Base-by-base conservation (phyloP, 30 jellyfish, hydroid and myxozoan species). In the Calvadosia cruxmelitensis region DNA sequence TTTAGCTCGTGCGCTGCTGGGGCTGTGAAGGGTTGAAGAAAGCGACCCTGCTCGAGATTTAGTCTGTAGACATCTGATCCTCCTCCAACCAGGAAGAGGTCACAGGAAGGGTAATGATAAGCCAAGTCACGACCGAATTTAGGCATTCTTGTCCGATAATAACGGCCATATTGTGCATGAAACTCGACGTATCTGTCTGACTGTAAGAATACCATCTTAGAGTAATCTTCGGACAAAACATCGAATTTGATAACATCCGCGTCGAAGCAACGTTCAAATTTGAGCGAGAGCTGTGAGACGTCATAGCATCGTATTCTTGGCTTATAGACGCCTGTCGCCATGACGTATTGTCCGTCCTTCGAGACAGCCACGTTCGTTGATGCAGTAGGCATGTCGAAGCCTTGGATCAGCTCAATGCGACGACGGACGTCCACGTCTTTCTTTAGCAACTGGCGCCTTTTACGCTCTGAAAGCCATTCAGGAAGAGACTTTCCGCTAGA, bases 81-180 rank as follows among this genome's bases (percentile, higher is more conserved):
- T 48, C 84, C 84, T 25, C 96, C 96, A n/a, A 81, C 96, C 2
- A 93, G 52, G 53, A 53, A 84, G 48, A 93, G 79, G 62, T 93
- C 99, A 65, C 99, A 84, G 0, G 94, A 70, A n/a, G 94, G 85
- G 33, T 67, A 68, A 52, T 93, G 95, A 65, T 79, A 93, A 2
- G 93, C 62, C 67, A 93, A 65, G 78, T 93, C 99, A 1, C 99
- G 81, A 5, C 99, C 99, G 74, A 84, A 93, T 53, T 78, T 80
- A 34, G 99, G 99, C 50, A 93, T 93, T n/a, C 99, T 80, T 12
- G 94, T 77, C 32, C 99, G 89, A 74, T 93, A 85, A 82, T 93
- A 93, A 36, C 96, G 82, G 7, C 99, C 96, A 77, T 80, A 81
- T 48, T 84, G 95, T 2, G 99, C 94, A 77, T 93, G 99, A 29